Base-by-base conservation (phyloP, 2,888 invertebrate genomes). In the Oligia strigilis region DNA sequence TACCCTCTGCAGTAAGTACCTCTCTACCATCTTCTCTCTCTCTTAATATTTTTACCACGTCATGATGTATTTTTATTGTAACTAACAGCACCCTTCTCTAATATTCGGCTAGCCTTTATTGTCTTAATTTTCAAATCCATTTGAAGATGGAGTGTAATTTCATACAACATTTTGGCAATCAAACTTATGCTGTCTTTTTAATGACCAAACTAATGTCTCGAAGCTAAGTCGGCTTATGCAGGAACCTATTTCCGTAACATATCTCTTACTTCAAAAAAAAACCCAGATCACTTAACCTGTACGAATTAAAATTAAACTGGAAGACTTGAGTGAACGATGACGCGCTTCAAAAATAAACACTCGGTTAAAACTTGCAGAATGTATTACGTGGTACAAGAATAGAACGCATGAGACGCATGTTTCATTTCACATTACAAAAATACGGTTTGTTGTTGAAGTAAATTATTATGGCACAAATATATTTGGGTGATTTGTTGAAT, bases 381-480 rank as follows among this genome's bases (percentile, higher is more conserved):
- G 77, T 78, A 79, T 65, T 69, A 87, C 84, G 43, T 23, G 77
- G 62, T 77, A 83, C 79, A 36, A 72, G 72, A 87, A 85, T 82
- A 82, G 78, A 82, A 72, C 74, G 23, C 11, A n/a, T 58, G 58
- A 75, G 75, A 82, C 87, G 80, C n/a, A 81, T 87, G 83, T 87
- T 79, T 84, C 81, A 85, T 79, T 80, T 85, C 82, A 75, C 29
- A 73, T 77, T 62, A 72, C 69, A 84, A 72, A 88, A 74, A 77
- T 88, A 88, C 76, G 85, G 75, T 88, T 88, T 85, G 85, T 86
- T 88, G 84, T 87, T 80, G 64, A 82, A 75, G 62, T 81, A 71
- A 76, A 85, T 81, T 86, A 74, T 81, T 73, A 74, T 75, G 70
- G 66, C 72, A 78, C 52, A 77, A 75, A 78, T 75, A 74, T 72